Evolutionary conservation across 2,888 invertebrate genomes (phyloP).

Genomic region (Hedychridium roseum): DNA sequence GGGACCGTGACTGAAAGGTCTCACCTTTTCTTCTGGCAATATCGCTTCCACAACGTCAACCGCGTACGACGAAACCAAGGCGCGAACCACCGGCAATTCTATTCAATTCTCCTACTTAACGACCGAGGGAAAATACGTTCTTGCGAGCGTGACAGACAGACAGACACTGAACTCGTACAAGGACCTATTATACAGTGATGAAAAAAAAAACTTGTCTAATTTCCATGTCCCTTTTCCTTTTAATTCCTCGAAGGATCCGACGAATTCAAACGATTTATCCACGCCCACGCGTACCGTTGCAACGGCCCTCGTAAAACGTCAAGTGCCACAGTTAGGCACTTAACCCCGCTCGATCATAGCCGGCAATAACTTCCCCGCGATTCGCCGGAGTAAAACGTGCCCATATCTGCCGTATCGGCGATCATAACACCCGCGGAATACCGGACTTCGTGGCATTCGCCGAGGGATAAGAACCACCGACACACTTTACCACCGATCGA

Average conservation of each 20-base stretch:
- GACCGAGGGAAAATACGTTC: background rate
- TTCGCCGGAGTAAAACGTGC: no score
- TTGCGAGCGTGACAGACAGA: no score
- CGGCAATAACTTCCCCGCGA: constrained; percentile 9
- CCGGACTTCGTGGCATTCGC: no score
- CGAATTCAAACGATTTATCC: constrained; percentile 8
- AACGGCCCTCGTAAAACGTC: constrained; percentile 9
- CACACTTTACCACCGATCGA: no score
- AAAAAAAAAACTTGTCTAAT: no score
- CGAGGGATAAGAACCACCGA: no score
- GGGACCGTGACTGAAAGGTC: constrained; percentile 21
- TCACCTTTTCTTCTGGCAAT: constrained; percentile 17
- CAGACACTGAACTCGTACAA: no score
- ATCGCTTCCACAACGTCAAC: constrained; percentile 9
- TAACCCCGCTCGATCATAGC: no score
- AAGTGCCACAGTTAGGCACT: constrained; percentile 23
- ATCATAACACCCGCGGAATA: no score
- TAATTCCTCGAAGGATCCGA: constrained; percentile 13
- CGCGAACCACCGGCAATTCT: background rate
- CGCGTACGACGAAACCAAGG: constrained; percentile 10
- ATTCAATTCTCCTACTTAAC: background rate
- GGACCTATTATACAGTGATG: no score
- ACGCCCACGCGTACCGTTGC: background rate
- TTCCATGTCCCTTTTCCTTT: no score
- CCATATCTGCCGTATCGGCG: no score